These are phyloP conservation scores for Caenorhabditis drosophilae DNA, from an alignment of 2,888 invertebrate species.

Conservation along the genomic window DNA sequence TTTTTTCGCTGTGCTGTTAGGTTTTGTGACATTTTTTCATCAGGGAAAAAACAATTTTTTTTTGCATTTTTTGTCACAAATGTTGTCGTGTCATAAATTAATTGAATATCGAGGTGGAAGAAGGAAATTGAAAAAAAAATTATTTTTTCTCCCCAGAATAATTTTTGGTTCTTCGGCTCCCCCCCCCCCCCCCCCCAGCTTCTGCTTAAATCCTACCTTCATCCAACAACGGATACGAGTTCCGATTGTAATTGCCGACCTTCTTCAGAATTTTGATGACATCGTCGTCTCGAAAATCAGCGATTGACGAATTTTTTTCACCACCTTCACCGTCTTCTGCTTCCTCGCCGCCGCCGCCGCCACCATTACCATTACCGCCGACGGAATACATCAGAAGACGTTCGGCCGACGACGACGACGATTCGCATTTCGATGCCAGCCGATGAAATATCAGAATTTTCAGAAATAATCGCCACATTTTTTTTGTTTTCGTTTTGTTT, in stretches of 20 bases:
- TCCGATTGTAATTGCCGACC: constrained; percentile 44
- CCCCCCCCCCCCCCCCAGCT: not conserved
- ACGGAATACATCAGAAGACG: no score
- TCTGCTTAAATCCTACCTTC: constrained; percentile 25
- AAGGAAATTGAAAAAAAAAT: not conserved
- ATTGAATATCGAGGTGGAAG: not conserved
- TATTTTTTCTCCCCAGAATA: not conserved
- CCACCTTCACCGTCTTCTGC: no score
- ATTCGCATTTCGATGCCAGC: no score
- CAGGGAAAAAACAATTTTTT: no score
- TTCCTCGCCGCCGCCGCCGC: no score
- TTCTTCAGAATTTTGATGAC: constrained; percentile 43
- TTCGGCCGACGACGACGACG: no score
- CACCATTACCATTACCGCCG: no score
- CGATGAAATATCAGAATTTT: constrained; percentile 32
- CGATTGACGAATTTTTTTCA: no score
- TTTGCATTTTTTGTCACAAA: no score
- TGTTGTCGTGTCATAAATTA: not conserved
- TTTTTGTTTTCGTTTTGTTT: no score
- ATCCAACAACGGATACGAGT: constrained; percentile 49
- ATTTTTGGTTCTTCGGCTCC: not conserved
- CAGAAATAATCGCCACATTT: constrained; percentile 21
- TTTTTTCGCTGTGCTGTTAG: not conserved
- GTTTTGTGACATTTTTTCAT: no score
- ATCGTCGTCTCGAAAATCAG: constrained; percentile 37